A percentile compares a stretch with the other conserved stretches of the same genome.
phyloP scores from a whole-genome alignment of 2,113 vertebrate genomes.

The Burhinus bistriatus region DNA sequence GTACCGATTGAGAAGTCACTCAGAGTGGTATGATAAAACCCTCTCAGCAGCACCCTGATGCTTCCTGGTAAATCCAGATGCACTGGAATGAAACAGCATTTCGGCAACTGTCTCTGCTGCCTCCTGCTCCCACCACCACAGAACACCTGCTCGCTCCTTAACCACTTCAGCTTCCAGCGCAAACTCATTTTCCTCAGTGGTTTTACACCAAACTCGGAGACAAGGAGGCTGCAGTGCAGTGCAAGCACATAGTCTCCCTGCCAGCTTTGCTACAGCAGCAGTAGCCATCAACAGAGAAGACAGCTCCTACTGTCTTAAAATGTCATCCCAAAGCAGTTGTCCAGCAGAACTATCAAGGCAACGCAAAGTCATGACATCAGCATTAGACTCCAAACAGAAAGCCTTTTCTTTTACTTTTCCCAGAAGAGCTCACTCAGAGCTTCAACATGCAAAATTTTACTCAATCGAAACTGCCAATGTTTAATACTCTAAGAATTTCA shows the following conservation, averaged over 20 bases:
- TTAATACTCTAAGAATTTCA: background rate
- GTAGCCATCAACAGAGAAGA: background rate
- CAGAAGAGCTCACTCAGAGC: background rate
- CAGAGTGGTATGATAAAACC: background rate
- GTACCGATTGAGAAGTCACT: background rate
- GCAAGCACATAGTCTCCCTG: background rate
- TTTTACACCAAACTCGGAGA: background rate
- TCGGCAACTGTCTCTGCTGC: background rate
- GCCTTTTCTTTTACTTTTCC: background rate
- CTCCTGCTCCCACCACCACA: background rate
- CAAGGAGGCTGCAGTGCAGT: background rate
- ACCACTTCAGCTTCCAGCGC: background rate
- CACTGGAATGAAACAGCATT: background rate
- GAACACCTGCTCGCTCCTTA: accelerated
- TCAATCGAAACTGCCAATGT: background rate
- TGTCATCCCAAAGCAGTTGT: background rate
- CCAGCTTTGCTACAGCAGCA: background rate
- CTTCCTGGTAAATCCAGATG: background rate
- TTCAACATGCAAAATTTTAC: background rate
- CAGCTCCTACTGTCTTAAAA: background rate
- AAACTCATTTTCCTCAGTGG: background rate
- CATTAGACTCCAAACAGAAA: background rate
- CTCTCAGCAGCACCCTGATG: background rate
- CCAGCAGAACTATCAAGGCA: background rate
- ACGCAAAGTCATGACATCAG: background rate